phyloP scores from a whole-genome alignment of 2,113 vertebrate species.

The Isurus oxyrinchus region DNA sequence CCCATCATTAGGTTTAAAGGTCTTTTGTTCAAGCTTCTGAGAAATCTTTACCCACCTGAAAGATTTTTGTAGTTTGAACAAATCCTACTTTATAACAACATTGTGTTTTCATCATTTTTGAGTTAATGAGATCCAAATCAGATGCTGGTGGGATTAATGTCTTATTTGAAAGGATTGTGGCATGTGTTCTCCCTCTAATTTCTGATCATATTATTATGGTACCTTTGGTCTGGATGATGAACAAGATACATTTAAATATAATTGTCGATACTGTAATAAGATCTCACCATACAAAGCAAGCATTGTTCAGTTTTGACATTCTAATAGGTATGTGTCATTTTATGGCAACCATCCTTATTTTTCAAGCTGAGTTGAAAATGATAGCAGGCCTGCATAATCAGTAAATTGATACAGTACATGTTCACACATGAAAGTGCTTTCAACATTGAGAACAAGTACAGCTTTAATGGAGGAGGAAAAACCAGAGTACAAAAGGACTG shows the following conservation, averaged over 20 bases:
- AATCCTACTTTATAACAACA: neutral
- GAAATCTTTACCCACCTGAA: neutral
- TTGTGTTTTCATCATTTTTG: neutral
- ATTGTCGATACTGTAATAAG: neutral
- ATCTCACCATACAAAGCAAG: neutral
- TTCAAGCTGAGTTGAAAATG: conserved; percentile 44
- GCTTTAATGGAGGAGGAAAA: conserved; percentile 49
- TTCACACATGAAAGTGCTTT: conserved; percentile 66
- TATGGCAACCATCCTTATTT: conserved; percentile 32
- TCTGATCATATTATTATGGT: conserved; percentile 25
- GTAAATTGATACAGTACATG: conserved; percentile 67
- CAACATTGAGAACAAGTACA: conserved; percentile 53
- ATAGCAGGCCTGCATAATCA: conserved; percentile 45
- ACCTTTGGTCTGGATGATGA: neutral
- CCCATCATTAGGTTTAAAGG: neutral
- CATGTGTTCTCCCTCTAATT: neutral
- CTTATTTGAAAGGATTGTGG: neutral
- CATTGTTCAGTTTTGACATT: conserved; percentile 33
- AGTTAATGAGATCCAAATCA: neutral
- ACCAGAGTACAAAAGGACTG: conserved; percentile 69
- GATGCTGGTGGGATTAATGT: conserved; percentile 5
- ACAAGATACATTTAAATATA: conserved; percentile 19
- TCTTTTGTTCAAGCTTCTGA: neutral
- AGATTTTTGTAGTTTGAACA: neutral
- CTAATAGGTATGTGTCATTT: conserved; percentile 37